Evolutionary conservation across 2,113 vertebrate genomes (phyloP).

Genomic region (Potamarius usumacintae): DNA sequence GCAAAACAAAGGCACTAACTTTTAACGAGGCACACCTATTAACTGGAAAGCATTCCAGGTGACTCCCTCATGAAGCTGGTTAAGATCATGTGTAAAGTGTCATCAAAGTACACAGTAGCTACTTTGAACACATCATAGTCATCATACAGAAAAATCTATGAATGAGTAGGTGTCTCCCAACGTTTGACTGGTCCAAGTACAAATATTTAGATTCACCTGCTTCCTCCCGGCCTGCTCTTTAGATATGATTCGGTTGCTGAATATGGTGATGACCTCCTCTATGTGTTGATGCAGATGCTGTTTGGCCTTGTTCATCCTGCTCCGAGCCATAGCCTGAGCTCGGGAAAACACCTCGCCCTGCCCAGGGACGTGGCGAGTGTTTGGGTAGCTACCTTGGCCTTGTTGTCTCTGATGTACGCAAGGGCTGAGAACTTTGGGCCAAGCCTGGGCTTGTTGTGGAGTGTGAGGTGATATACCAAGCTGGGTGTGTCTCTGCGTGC

Average conservation of each 20-base stretch:
- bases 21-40: too few species aligned
- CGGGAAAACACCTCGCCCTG: constrained; percentile 58
- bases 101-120: too few species aligned
- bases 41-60: too few species aligned
- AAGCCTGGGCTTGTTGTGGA: constrained; percentile 29
- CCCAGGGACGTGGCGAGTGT: constrained; percentile 25
- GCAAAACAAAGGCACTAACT: too few species aligned
- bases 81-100: too few species aligned
- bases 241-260: constrained; percentile 61
- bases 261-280: constrained; percentile 62
- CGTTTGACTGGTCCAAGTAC: too few species aligned
- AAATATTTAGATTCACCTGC: constrained; percentile 59
- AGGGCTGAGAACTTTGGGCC: background rate
- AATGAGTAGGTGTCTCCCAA: too few species aligned
- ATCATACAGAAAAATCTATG: too few species aligned
- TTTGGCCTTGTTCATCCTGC: constrained; percentile 65
- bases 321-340: constrained; percentile 63
- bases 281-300: constrained; percentile 63
- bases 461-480: background rate
- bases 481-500: background rate
- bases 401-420: constrained; percentile 6
- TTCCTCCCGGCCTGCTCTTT: constrained; percentile 62
- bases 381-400: constrained; percentile 26
- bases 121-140: too few species aligned
- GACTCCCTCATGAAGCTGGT: too few species aligned